Conservation (phyloP, 2,888 invertebrate species). For the Brachypalpus laphriformis region DNA sequence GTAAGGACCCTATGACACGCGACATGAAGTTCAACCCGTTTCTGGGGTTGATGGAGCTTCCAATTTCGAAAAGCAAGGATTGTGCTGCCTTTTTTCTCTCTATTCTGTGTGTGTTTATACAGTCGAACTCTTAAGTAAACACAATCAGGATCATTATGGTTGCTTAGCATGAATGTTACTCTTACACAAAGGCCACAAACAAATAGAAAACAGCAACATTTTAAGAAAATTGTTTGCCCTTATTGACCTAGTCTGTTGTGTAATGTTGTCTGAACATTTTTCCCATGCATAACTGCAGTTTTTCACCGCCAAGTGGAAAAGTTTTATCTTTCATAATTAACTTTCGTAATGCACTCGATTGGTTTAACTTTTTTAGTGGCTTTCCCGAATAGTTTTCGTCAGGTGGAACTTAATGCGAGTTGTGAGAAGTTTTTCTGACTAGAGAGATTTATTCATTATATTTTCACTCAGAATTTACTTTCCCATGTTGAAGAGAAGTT, state of each 20-base stretch:
- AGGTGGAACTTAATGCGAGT: constrained; percentile 57
- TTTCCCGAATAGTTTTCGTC: constrained; percentile 52
- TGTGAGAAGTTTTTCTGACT: constrained; percentile 3
- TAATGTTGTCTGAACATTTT: constrained; percentile 3
- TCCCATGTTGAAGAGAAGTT: neutral
- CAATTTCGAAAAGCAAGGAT: constrained; percentile 11
- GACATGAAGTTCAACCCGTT: constrained; percentile 55
- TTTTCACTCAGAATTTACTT: neutral
- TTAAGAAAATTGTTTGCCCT: constrained; percentile 43
- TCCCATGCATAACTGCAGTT: constrained; percentile 51
- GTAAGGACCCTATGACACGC: constrained; percentile 52
- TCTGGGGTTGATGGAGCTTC: constrained; percentile 34
- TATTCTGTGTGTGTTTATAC: neutral
- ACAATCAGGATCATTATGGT: constrained; percentile 49
- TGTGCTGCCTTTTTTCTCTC: neutral
- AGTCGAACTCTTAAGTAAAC: constrained; percentile 43
- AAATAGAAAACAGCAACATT: constrained; percentile 11
- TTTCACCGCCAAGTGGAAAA: constrained; percentile 59
- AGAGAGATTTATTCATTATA: neutral
- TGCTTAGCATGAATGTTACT: constrained; percentile 40
- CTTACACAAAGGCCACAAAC: neutral
- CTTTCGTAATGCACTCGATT: constrained; percentile 60
- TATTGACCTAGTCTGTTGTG: constrained; percentile 11
- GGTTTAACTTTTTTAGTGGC: constrained; percentile 50
- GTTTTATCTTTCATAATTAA: constrained; percentile 64